Base-by-base conservation (phyloP, 2,113 vertebrate genomes). In the Collichthys lucidus region DNA sequence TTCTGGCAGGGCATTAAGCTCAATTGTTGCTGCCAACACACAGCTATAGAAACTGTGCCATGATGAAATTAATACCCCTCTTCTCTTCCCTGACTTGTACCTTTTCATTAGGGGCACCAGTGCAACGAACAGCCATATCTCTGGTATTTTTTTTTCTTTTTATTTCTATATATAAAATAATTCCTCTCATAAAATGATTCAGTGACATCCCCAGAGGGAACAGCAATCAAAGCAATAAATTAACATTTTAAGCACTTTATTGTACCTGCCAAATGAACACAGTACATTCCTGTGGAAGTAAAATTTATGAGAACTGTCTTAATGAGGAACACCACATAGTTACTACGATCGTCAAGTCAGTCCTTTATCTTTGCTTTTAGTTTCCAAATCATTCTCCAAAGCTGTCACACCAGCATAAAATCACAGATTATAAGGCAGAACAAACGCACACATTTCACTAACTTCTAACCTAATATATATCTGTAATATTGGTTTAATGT, bases 21-120 rank as follows among this genome's bases (percentile, higher is more conserved):
- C 55, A 80, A 24, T 65, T 17, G 22, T 35, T 15, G 69, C 73
- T 83, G 78, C 85, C 83, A 86, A 77, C 79, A 77, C 79, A 80
- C 46, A 10, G 77, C 71, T 29, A 70, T 59, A 70, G 47, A 69
- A 82, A 74, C 57, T 75, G 82, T 56, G 61, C 52, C 63, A 40
- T 57, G 84, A 79, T 75, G 42, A 79, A 86, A 83, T 71, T 11
- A 60, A 71, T 68, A 22, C 56, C 50, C 46, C 19, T 50, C 29
- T 60, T 42, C 47, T 35, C 24, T 10, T 40, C 56, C 20, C 46
- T 60, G 52, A 72, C 50, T 83, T 11, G 14, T 24, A 47, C 31
- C 64, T 78, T 11, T 77, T 35, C 80, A 72, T 55, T 53, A 15
- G 64, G 24, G 62, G 57, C 52, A 56, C 22, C 6, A 1, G 9